These are phyloP conservation scores for Poeciliopsis infans DNA, from an alignment of 2,797 vertebrate genomes.

Conservation along the genomic window DNA sequence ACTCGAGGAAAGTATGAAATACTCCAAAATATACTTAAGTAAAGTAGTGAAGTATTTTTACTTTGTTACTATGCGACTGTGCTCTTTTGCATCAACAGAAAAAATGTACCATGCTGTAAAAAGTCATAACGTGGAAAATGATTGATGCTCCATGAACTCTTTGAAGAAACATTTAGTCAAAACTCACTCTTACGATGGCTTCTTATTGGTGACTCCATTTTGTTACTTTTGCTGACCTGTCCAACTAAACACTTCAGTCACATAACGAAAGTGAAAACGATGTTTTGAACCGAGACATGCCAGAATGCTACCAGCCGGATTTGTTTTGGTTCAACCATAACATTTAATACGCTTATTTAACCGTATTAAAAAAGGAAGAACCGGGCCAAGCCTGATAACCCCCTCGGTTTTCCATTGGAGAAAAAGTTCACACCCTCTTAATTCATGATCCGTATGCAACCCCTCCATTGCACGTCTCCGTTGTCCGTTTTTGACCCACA, in stretches of 20 bases:
- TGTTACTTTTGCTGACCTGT: neutral
- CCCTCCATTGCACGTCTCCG: neutral
- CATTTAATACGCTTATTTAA: neutral
- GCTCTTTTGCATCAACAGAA: neutral
- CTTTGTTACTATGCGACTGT: too few relatives aligned
- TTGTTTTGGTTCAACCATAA: neutral
- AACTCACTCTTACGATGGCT: neutral
- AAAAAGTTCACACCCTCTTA: neutral
- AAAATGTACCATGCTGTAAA: too few relatives aligned
- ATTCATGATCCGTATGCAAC: neutral
- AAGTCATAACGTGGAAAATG: neutral
- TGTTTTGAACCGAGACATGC: too few relatives aligned
- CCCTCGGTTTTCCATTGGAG: neutral
- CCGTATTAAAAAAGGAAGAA: neutral
- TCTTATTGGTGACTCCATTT: neutral
- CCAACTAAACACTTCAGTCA: neutral
- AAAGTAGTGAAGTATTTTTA: too few relatives aligned
- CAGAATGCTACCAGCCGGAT: neutral
- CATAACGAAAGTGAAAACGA: too few relatives aligned
- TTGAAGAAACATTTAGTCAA: neutral
- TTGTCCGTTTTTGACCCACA: conserved; percentile 5
- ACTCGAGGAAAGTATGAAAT: too few relatives aligned
- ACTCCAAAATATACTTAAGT: too few relatives aligned
- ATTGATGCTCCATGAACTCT: neutral
- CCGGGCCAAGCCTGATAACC: neutral